phyloP scores from a whole-genome alignment of 2,797 vertebrate species.

The Oophaga sylvatica region DNA sequence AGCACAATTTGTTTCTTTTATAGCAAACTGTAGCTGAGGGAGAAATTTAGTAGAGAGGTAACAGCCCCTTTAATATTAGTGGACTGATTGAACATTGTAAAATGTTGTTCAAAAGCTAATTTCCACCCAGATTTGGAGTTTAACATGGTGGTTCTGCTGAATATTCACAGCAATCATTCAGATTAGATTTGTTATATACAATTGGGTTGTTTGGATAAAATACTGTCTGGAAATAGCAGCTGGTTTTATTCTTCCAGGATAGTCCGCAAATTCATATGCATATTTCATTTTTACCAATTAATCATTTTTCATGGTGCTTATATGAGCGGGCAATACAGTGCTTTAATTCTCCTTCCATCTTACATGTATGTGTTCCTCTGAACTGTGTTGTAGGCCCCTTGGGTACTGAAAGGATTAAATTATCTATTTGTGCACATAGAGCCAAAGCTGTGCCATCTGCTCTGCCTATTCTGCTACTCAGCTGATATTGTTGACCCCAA shows the following conservation, averaged over 20 bases:
- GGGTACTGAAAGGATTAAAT: constrained; percentile 62
- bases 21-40: too few species aligned
- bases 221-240: neutral
- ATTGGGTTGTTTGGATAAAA: neutral
- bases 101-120: too few species aligned
- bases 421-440: constrained; percentile 58
- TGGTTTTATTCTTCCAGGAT: neutral
- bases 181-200: neutral
- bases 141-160: too few species aligned
- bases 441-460: constrained; percentile 59
- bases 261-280: neutral
- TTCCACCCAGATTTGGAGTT: too few species aligned
- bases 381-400: constrained; percentile 56
- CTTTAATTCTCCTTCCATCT: neutral
- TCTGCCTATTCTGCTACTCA: constrained; percentile 60
- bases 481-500: constrained; percentile 61
- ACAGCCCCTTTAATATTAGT: too few species aligned
- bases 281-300: neutral
- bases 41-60: too few species aligned
- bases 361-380: constrained; percentile 38
- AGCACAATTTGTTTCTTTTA: too few species aligned
- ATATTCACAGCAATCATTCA: neutral
- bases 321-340: constrained; percentile 15
- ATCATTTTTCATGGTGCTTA: neutral
- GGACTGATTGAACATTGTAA: too few species aligned